Percentiles rank a stretch among this genome's conserved stretches.
These are phyloP conservation scores for Sinonovacula constricta DNA, from an alignment of 1,140 invertebrate species.

Conservation along the genomic window DNA sequence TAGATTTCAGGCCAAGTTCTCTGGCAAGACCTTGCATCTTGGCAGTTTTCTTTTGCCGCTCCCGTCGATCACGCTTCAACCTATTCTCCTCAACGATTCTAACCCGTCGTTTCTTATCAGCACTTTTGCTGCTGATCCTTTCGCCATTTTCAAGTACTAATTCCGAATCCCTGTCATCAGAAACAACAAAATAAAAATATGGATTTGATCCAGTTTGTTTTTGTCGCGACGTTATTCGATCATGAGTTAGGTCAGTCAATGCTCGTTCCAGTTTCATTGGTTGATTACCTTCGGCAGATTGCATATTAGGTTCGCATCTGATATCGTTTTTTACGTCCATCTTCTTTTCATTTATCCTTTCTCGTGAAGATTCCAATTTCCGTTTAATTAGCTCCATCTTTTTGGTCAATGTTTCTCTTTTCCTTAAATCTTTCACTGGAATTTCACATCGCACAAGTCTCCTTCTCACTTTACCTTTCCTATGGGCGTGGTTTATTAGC, in stretches of 20 bases:
- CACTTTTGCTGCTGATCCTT: slow-evolving; percentile 13
- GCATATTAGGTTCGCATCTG: slow-evolving; percentile 5
- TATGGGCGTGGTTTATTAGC: not conserved
- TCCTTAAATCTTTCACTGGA: slow-evolving; percentile 22
- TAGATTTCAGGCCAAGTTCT: slow-evolving; percentile 38
- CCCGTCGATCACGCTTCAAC: slow-evolving; percentile 9
- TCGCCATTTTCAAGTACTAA: not conserved
- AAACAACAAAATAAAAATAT: slow-evolving; percentile 50
- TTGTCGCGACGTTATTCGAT: not conserved
- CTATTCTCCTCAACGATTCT: slow-evolving; percentile 17
- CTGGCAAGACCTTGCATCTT: slow-evolving; percentile 27
- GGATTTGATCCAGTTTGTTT: not conserved
- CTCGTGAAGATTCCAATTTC: slow-evolving; percentile 41
- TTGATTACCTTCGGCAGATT: not conserved
- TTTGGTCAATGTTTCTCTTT: slow-evolving; percentile 13
- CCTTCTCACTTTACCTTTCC: not conserved
- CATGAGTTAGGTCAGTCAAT: slow-evolving; percentile 7
- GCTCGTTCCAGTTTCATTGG: slow-evolving; percentile 24
- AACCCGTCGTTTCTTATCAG: slow-evolving; percentile 32
- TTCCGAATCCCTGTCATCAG: slow-evolving; percentile 7
- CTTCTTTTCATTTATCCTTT: slow-evolving; percentile 28
- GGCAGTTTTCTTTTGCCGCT: slow-evolving; percentile 2
- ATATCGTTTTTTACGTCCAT: slow-evolving; percentile 5
- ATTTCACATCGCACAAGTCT: slow-evolving; percentile 18
- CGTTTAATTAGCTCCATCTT: slow-evolving; percentile 45